Percentiles rank a stretch among this genome's conserved stretches.
Conservation (phyloP, 1,140 invertebrate genomes). For the Drosophila elegans region DNA sequence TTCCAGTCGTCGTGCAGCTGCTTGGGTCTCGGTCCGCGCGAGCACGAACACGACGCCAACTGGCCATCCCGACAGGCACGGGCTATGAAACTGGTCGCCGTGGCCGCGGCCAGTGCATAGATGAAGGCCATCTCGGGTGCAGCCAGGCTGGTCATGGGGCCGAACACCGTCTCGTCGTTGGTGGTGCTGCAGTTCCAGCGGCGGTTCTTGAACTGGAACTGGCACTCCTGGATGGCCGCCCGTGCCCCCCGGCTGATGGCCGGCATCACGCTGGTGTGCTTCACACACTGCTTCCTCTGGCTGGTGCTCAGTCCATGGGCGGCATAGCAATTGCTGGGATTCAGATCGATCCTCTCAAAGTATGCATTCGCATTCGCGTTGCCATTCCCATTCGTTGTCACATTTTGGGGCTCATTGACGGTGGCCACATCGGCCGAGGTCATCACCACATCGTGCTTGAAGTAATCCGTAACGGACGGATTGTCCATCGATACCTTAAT, state of each 20-base stretch:
- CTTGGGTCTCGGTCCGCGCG: not conserved
- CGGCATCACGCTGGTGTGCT: constrained; percentile 10
- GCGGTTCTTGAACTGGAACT: constrained; percentile 9
- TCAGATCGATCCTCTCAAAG: constrained; percentile 4
- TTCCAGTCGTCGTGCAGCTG: constrained; percentile 13
- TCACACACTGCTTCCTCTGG: constrained; percentile 11
- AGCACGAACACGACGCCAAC: constrained; percentile 2
- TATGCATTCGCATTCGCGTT: not conserved
- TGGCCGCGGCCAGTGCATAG: constrained; percentile 1
- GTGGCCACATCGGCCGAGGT: not conserved
- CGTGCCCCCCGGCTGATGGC: constrained; percentile 5
- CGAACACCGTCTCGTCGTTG: constrained; percentile 1
- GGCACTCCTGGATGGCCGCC: constrained; percentile 3
- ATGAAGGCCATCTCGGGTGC: constrained; percentile 9
- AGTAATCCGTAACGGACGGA: not conserved
- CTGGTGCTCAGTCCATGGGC: constrained; percentile 1
- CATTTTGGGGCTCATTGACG: not conserved
- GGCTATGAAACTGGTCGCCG: constrained; percentile 6
- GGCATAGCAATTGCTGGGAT: constrained; percentile 8
- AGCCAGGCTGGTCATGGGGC: constrained; percentile 4
- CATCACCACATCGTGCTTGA: constrained; percentile 12
- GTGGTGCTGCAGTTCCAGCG: constrained; percentile 12
- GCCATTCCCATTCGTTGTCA: not conserved
- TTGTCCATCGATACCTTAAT: not conserved
- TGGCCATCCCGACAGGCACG: constrained; percentile 1